Evolutionary conservation across 2,888 invertebrate species (phyloP), one percentile per base, ranked within the genome.

Genomic region (Synanthedon vespiformis): DNA sequence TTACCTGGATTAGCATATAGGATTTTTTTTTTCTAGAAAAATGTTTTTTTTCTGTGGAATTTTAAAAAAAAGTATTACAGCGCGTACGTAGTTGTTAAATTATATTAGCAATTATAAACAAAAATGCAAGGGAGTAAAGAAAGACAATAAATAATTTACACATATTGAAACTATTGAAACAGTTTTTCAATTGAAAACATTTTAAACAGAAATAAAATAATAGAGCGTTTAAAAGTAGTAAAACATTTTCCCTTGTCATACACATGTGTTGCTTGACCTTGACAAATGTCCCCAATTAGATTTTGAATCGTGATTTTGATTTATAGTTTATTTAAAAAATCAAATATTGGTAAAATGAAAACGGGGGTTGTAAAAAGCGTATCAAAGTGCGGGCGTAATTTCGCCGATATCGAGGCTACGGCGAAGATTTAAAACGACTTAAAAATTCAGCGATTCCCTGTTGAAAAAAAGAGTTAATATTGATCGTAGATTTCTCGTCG

Each of bases 391-490:
- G 57, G 69, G 67, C 66, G 64, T 68, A 53, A 60, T 56, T 57
- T 58, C 57, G 50, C 51, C 57, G 65, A 70, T 71, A 66, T 63
- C 56, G 52, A 58, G 61, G 62, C 64, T 62, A 60, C 66, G 56
- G 59, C 58, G 60, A 63, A 64, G 69, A 72, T 73, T 80, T 74
- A 77, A 79, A 80, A 77, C 72, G 77, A 82, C 77, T 84, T 84
- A 81, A 86, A 81, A 85, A 84, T 82, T 84, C 82, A 80, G 73
- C 79, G 73, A 82, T 80, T 83, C 80, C 73, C 71, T 73, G 78
- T 83, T 79, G 72, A 83, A 88, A 87, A 84, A 88, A 88, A 88
- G 88, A 88, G 88, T 88, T 88, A 88, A 88, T 88, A 88, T 88
- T 88, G 88, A 88, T 88, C 88, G 88, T 84, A 81, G 86, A 85